Evolutionary conservation across 2,113 vertebrate species (phyloP).

Genomic region (Morone saxatilis): DNA sequence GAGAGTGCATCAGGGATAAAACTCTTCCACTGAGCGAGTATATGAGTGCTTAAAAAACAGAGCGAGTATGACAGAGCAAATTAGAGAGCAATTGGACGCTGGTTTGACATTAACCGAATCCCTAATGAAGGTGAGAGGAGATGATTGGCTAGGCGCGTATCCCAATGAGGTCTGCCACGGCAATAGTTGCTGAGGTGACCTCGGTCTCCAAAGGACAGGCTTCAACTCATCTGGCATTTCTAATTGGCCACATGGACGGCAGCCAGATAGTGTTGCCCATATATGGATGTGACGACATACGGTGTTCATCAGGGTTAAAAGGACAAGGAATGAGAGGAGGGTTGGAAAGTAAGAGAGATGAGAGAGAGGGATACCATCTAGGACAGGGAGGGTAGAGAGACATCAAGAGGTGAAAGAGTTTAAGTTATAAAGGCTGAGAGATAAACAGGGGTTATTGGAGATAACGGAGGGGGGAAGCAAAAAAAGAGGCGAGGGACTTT

Average conservation of each 20-base stretch:
- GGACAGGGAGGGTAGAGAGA: neutral
- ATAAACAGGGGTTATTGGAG: neutral
- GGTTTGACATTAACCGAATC: slow-evolving; percentile 68
- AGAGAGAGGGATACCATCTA: neutral
- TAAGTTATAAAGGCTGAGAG: neutral
- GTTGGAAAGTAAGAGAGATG: neutral
- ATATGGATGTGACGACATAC: slow-evolving; percentile 41
- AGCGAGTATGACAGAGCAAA: slow-evolving; percentile 31
- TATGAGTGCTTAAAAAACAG: neutral
- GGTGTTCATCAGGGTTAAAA: slow-evolving; percentile 62
- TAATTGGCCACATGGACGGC: slow-evolving; percentile 64
- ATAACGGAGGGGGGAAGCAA: neutral
- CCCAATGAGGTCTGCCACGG: slow-evolving; percentile 50
- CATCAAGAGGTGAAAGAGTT: neutral
- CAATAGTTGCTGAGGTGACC: slow-evolving; percentile 63
- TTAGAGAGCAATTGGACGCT: slow-evolving; percentile 54
- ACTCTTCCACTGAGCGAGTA: neutral
- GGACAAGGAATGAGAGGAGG: slow-evolving; percentile 50
- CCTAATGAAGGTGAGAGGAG: slow-evolving; percentile 70
- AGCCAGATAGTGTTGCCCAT: slow-evolving; percentile 57
- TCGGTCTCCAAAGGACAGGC: slow-evolving; percentile 64
- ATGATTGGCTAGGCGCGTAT: slow-evolving; percentile 59
- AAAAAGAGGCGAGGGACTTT: neutral
- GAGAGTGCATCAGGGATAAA: slow-evolving; percentile 8
- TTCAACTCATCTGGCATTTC: slow-evolving; percentile 68